phyloP scores from a whole-genome alignment of 37 sponge, comb jelly and placozoan genomes.

The Spongilla lacustris region DNA sequence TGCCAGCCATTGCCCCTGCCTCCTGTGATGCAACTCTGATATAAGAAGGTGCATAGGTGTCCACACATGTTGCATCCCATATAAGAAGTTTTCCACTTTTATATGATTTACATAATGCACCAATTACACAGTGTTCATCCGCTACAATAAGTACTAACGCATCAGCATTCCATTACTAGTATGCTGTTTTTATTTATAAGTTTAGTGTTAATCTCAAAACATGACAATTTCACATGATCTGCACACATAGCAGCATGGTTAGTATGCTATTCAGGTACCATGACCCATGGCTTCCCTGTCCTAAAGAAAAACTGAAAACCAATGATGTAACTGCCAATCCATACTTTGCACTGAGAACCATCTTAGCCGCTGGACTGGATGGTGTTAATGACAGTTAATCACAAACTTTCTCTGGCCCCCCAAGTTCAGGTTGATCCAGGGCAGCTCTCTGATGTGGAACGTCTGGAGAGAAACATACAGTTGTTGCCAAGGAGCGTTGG shows the following conservation, averaged over 20 bases:
- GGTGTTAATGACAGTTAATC: slow-evolving; percentile 40
- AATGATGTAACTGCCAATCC: slow-evolving; percentile 45
- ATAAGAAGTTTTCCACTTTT: no score
- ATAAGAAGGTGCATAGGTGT: no score
- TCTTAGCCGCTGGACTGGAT: slow-evolving; percentile 56
- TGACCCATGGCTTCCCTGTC: not conserved
- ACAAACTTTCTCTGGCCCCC: slow-evolving; percentile 26
- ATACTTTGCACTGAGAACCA: slow-evolving; percentile 39
- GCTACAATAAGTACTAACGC: no score
- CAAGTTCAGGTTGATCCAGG: slow-evolving; percentile 26
- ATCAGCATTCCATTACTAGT: no score
- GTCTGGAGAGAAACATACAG: slow-evolving; percentile 6
- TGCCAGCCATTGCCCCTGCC: no score
- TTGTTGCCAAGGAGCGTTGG: slow-evolving; percentile 17
- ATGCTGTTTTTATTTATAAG: no score
- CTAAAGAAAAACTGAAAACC: slow-evolving; percentile 46
- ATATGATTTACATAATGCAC: no score
- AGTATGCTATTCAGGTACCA: slow-evolving; percentile 40
- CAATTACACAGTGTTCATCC: no score
- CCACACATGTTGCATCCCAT: no score
- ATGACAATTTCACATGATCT: not conserved
- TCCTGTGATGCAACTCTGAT: no score
- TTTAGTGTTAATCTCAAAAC: no score
- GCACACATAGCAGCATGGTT: slow-evolving; percentile 47
- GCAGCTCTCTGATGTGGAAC: slow-evolving; percentile 33